phyloP scores from a whole-genome alignment of 37 sponge, comb jelly and placozoan genomes.

The Haliclona indistincta region DNA sequence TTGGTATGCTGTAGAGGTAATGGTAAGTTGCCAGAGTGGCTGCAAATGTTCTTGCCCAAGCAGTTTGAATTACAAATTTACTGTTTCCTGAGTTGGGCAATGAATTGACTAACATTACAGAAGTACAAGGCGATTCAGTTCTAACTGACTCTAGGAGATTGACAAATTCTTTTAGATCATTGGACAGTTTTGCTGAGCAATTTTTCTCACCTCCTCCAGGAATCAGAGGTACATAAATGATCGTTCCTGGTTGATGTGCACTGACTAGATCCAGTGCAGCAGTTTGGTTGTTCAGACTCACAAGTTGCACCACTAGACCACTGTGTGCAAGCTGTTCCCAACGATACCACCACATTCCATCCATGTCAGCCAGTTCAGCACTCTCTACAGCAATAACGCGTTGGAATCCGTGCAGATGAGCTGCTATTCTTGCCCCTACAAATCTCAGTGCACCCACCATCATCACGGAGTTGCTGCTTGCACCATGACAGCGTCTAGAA shows the following conservation, averaged over 20 bases:
- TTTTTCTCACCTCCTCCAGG: background rate
- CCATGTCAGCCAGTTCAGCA: constrained; percentile 1
- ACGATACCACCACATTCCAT: constrained; percentile 54
- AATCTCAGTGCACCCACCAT: constrained; percentile 38
- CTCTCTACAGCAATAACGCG: constrained; percentile 4
- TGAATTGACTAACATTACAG: constrained; percentile 10
- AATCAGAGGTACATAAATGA: constrained; percentile 27
- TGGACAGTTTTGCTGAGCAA: background rate
- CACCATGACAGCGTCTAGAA: too few species aligned
- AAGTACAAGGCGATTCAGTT: background rate
- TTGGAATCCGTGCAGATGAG: background rate
- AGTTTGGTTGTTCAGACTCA: constrained; percentile 28
- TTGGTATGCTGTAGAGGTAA: constrained; percentile 14
- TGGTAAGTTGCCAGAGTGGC: constrained; percentile 26
- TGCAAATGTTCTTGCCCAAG: constrained; percentile 34
- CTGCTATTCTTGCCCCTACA: constrained; percentile 31
- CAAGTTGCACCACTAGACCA: constrained; percentile 21
- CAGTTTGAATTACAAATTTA: background rate
- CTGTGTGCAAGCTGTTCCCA: constrained; percentile 13
- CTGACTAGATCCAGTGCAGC: constrained; percentile 6
- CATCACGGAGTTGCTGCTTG: too few species aligned
- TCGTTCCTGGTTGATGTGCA: background rate
- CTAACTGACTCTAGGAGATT: constrained; percentile 25
- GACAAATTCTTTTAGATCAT: constrained; percentile 26
- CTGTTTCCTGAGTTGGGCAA: background rate